Evolutionary conservation across 2,113 vertebrate genomes (phyloP).

Genomic region (Todiramphus saurophagus): DNA sequence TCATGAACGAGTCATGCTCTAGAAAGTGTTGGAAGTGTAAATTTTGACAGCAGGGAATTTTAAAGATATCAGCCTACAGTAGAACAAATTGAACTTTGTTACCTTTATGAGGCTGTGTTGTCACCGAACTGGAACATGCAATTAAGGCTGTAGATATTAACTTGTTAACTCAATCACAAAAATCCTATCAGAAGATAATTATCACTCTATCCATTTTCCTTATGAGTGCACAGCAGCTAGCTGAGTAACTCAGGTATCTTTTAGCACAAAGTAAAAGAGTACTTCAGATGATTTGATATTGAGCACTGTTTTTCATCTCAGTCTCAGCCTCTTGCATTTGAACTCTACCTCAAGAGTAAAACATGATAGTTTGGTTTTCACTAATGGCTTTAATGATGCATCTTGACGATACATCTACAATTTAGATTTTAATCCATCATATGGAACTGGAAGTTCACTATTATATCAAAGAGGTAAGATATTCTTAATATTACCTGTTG

Average conservation of each 20-base stretch:
- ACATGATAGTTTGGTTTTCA: not conserved
- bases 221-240: not conserved
- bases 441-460: not conserved
- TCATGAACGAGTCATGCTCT: not conserved
- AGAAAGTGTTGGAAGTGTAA: not conserved
- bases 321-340: not conserved
- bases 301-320: rapidly evolving
- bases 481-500: not conserved
- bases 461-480: not conserved
- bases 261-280: not conserved
- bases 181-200: not conserved
- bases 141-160: not conserved
- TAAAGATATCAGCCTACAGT: not conserved
- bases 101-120: not conserved
- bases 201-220: not conserved
- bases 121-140: not conserved
- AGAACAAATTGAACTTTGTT: not conserved
- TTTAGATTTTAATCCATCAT: not conserved
- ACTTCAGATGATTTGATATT: not conserved
- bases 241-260: not conserved
- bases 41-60: not conserved
- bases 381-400: not conserved
- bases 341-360: not conserved
- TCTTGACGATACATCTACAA: not conserved
- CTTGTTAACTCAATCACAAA: not conserved